These are phyloP conservation scores for Sinodicranocentrus sp. DNA, from an alignment of 2,888 invertebrate species.

Conservation along the genomic window DNA sequence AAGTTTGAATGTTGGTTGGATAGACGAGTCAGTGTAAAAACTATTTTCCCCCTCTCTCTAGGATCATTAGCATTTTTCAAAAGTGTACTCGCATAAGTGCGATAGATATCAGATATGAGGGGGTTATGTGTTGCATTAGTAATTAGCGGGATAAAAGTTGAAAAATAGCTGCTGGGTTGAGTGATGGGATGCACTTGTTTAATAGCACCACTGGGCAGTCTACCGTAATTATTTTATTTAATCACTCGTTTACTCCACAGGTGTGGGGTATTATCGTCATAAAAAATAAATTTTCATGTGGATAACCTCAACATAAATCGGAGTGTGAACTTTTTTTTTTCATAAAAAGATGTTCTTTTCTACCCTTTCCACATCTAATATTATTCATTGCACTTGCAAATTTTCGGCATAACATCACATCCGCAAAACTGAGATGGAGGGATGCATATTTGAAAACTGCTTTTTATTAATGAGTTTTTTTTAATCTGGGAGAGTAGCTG, in stretches of 20 bases:
- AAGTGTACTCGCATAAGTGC: background rate
- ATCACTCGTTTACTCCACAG: slow-evolving; percentile 14
- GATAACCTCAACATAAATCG: slow-evolving; percentile 1
- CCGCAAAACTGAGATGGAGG: no score
- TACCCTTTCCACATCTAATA: no score
- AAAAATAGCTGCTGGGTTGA: slow-evolving; percentile 2
- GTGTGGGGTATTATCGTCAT: slow-evolving; percentile 17
- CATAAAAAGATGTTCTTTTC: no score
- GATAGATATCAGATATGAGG: no score
- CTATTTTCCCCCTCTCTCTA: background rate
- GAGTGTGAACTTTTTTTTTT: no score
- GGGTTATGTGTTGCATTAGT: background rate
- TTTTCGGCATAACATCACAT: no score
- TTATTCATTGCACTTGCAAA: no score
- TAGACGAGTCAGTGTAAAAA: no score
- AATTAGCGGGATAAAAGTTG: background rate
- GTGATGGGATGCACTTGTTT: background rate
- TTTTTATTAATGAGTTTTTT: no score
- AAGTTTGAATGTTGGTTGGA: no score
- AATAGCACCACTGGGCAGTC: background rate
- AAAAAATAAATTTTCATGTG: slow-evolving; percentile 18
- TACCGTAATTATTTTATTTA: slow-evolving; percentile 28
- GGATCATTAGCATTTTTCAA: slow-evolving; percentile 15
- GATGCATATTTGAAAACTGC: no score
- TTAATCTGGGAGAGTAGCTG: no score